Conservation (phyloP, 1,140 invertebrate genomes). For the Scylla paramamosain region DNA sequence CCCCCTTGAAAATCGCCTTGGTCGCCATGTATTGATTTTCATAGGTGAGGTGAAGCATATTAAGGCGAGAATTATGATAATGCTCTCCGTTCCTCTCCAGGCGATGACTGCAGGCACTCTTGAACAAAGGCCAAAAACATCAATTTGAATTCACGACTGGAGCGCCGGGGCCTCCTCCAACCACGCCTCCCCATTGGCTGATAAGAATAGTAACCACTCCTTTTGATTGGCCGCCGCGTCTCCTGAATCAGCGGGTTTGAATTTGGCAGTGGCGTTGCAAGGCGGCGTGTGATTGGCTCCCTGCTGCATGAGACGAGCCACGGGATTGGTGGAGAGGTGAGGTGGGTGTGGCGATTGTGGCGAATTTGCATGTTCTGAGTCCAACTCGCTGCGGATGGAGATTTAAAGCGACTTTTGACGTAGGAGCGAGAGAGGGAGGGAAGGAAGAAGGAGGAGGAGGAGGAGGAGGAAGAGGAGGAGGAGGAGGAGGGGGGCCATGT, state of each 20-base stretch:
- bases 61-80: conserved; percentile 72
- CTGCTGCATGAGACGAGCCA: conserved; percentile 46
- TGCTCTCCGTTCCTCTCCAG: conserved; percentile 47
- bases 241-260: conserved; percentile 72
- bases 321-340: conserved; percentile 59
- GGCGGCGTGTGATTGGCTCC: conserved; percentile 58
- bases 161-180: conserved; percentile 54
- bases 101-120: conserved; percentile 70
- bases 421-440: conserved; percentile 10
- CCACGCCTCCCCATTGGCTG: conserved; percentile 55
- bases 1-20: conserved; percentile 58
- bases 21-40: conserved; percentile 70
- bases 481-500: conserved; percentile 32
- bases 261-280: conserved; percentile 67
- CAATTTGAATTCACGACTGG: conserved; percentile 73
- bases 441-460: neutral
- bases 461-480: conserved; percentile 34
- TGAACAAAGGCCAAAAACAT: conserved; percentile 71
- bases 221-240: conserved; percentile 67
- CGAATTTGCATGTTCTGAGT: conserved; percentile 69
- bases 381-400: conserved; percentile 65
- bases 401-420: conserved; percentile 73
- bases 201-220: conserved; percentile 69
- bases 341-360: conserved; percentile 48
- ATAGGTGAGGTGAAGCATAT: conserved; percentile 65